A percentile compares a stretch with the other conserved stretches of the same genome.
These are phyloP conservation scores for Chrysolina oricalcia DNA, from an alignment of 2,888 invertebrate species.

Conservation along the genomic window DNA sequence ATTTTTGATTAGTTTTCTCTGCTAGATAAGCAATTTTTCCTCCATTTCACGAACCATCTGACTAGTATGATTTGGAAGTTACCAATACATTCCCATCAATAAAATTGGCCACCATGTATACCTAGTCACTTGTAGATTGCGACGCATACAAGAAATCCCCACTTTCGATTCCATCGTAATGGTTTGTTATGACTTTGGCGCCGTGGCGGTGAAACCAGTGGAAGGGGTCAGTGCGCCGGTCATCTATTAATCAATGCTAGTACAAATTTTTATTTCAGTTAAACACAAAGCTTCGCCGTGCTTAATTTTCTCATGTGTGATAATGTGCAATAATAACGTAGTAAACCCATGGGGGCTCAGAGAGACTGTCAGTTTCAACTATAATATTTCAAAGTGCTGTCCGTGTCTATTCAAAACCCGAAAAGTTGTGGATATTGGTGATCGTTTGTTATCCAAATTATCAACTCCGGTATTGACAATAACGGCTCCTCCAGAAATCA, in stretches of 20 bases:
- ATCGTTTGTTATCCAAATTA: constrained; percentile 36
- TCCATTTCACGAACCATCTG: no score
- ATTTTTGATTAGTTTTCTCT: no score
- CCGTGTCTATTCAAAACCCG: constrained; percentile 52
- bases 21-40: no score
- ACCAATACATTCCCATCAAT: no score
- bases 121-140: constrained; percentile 31
- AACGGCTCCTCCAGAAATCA: constrained; percentile 59
- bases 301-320: constrained; percentile 5
- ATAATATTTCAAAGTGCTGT: constrained; percentile 56
- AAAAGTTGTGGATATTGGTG: constrained; percentile 55
- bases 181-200: constrained; percentile 40
- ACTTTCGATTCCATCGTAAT: constrained; percentile 29
- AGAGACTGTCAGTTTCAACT: constrained; percentile 47
- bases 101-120: no score
- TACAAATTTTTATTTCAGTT: constrained; percentile 29
- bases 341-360: constrained; percentile 61
- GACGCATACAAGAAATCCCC: constrained; percentile 32
- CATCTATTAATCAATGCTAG: constrained; percentile 62
- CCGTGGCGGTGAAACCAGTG: constrained; percentile 48
- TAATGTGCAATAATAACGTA: constrained; percentile 56
- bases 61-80: no score
- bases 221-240: constrained; percentile 63
- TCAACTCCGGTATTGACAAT: constrained; percentile 66
- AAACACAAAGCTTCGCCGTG: constrained; percentile 5